Evolutionary conservation across 2,797 vertebrate genomes (phyloP), one percentile per base, ranked within the genome.

Genomic region (Cottoperca gobio): DNA sequence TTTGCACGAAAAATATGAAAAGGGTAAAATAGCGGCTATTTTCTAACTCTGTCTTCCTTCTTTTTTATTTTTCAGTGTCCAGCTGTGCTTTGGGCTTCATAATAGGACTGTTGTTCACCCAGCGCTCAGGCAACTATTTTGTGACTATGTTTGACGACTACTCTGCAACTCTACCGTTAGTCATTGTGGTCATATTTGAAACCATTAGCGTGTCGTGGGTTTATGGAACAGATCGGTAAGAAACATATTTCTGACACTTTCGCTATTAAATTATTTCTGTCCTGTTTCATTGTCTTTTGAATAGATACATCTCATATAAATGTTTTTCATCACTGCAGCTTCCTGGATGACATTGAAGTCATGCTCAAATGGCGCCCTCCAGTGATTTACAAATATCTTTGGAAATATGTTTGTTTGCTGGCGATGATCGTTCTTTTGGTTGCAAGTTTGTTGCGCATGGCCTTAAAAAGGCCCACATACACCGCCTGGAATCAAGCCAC

Each of bases 131-230:
- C 35, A 93, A 95, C 91, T 97, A 97, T 76, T 96, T 95, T 79
- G 94, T 95, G 33, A 75, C 94, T 1, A 96, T 95, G 96, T 96
- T 97, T 65, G 96, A 92, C 13, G 94, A 96, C 72, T 96, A 95
- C 87, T 96, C 96, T 7, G 94, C 93, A 11, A 93, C 94, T 0
- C 70, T 96, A 1, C 95, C 96, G 0, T 76, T 96, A 19, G 92
- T 94, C 49, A 84, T 95, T 10, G 94, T 97, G 1, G 88, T 96
- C 3, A 78, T 95, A 31, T 95, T 95, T 61, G 96, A 97, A 85
- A 95, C 94, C 8, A 4, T 95, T 13, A 93, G 95, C 3, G 93
- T 97, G 76, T 87, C 94, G 0, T 97, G 96, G 96, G 75, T 96
- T 76, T 97, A 95, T 6, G 95, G 96, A 16, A 93, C 95, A 11